Conservation (phyloP, 2,888 invertebrate genomes). For the Hypercompe scribonia region DNA sequence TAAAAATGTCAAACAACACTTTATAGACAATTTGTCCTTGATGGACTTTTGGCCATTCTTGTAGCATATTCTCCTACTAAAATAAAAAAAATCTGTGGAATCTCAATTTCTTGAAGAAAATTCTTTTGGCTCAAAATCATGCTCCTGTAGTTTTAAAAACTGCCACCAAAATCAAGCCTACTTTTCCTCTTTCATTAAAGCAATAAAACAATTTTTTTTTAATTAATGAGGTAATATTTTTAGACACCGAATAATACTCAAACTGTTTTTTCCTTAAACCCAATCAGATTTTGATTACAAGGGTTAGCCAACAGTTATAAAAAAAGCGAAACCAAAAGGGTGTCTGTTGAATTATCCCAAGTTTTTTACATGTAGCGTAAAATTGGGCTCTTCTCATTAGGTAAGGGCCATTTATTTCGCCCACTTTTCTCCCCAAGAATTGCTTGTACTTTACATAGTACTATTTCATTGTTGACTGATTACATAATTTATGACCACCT, state of each 20-base stretch:
- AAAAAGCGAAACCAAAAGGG: slow-evolving; percentile 50
- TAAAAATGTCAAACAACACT: too few species aligned
- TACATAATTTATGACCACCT: slow-evolving; percentile 35
- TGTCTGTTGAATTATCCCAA: slow-evolving; percentile 62
- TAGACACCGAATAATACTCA: background rate
- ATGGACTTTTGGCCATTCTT: too few species aligned
- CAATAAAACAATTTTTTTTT: background rate
- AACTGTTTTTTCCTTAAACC: slow-evolving; percentile 7
- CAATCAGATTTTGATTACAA: slow-evolving; percentile 24
- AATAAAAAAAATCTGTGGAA: background rate
- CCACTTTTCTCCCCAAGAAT: slow-evolving; percentile 43
- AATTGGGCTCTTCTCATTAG: slow-evolving; percentile 75
- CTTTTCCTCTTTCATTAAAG: background rate
- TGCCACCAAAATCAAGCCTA: too few species aligned
- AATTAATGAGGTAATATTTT: background rate
- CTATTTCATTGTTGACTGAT: slow-evolving; percentile 47
- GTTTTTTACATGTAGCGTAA: slow-evolving; percentile 67
- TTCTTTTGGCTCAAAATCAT: too few species aligned
- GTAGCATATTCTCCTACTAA: background rate
- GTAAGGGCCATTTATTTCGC: slow-evolving; percentile 68
- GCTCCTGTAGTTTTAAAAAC: too few species aligned
- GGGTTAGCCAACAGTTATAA: slow-evolving; percentile 24
- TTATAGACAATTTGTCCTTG: background rate
- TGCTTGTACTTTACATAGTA: slow-evolving; percentile 41
- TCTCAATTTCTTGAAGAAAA: too few species aligned